A percentile compares a stretch with the other conserved stretches of the same genome.
phyloP scores from a whole-genome alignment of 2,113 vertebrate genomes.

The Ctenomys sociabilis region DNA sequence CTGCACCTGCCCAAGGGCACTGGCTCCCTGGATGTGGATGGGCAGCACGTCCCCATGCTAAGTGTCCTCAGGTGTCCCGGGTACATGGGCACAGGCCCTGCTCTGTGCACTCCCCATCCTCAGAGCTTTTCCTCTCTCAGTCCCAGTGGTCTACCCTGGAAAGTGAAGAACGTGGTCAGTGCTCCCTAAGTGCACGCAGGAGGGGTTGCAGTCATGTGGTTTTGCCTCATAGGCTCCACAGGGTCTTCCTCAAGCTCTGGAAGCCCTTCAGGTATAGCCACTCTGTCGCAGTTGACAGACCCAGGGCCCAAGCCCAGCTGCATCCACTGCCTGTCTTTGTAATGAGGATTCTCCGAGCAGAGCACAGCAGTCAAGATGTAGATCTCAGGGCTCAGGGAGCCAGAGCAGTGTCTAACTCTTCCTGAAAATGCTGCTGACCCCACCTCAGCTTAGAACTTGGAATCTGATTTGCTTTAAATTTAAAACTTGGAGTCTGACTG shows the following conservation, averaged over 20 bases:
- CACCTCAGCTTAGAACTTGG: neutral
- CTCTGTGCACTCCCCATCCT: neutral
- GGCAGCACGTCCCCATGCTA: too few relatives aligned
- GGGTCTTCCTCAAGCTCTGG: neutral
- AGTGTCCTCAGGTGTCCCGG: too few relatives aligned
- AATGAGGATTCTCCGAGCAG: neutral
- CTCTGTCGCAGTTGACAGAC: neutral
- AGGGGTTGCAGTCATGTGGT: neutral
- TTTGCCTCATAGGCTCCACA: neutral
- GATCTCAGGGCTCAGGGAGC: too few relatives aligned
- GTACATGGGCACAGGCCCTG: neutral
- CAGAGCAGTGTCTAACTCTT: neutral
- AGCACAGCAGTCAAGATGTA: neutral
- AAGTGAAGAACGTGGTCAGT: neutral
- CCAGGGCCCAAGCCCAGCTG: neutral
- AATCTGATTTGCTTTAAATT: neutral
- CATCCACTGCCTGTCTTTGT: neutral
- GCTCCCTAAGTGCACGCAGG: neutral
- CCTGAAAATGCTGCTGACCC: neutral
- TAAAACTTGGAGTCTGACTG: neutral
- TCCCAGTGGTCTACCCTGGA: neutral
- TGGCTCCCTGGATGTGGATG: neutral
- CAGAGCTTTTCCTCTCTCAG: neutral
- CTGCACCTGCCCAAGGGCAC: neutral
- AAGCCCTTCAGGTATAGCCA: neutral